phyloP scores from a whole-genome alignment of 2,888 invertebrate species.

The Cepaea hortensis region DNA sequence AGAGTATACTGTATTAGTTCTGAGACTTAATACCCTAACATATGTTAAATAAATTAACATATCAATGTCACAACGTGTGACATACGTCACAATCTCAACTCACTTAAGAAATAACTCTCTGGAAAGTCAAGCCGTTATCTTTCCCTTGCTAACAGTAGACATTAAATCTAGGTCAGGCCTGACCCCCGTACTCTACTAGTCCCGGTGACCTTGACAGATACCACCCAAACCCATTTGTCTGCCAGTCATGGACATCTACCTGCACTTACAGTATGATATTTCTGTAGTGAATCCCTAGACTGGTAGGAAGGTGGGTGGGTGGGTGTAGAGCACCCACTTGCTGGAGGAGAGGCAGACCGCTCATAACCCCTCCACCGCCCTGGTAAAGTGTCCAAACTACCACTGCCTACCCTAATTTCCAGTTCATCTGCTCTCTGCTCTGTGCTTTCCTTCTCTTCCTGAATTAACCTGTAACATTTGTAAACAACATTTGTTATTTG shows the following conservation, averaged over 20 bases:
- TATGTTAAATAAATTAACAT: too few relatives aligned
- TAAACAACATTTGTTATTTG: neutral
- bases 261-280: conserved; percentile 93
- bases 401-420: conserved; percentile 89
- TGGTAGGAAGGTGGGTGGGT: conserved; percentile 71
- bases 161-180: neutral
- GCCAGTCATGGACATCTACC: conserved; percentile 12
- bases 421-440: conserved; percentile 98
- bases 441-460: conserved; percentile 90
- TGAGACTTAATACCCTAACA: neutral
- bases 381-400: conserved; percentile 84
- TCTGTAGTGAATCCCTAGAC: conserved; percentile 82
- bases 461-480: conserved; percentile 78
- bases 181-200: neutral
- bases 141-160: neutral
- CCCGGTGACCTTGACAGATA: neutral
- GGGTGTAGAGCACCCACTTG: conserved; percentile 92
- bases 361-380: conserved; percentile 86
- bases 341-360: conserved; percentile 82
- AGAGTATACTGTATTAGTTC: neutral
- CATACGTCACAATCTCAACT: too few relatives aligned
- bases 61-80: too few relatives aligned
- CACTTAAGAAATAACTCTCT: too few relatives aligned
- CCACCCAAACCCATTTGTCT: neutral
- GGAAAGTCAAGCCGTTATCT: neutral